Conservation (phyloP, 2,797 vertebrate species). For the Rhincodon typus region DNA sequence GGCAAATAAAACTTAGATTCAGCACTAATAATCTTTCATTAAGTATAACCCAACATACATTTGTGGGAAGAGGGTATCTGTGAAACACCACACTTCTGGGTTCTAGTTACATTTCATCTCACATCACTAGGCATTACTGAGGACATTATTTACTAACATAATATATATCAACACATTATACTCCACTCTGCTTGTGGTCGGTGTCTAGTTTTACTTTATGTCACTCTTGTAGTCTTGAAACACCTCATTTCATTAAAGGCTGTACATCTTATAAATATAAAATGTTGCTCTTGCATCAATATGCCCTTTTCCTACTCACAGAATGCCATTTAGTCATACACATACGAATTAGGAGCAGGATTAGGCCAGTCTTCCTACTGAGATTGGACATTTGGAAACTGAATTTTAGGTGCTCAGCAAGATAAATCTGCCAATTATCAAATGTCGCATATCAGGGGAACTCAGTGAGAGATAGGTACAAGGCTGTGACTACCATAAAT, state of each 20-base stretch:
- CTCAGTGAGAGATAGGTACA: not conserved
- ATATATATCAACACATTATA: too few relatives aligned
- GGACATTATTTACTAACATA: too few relatives aligned
- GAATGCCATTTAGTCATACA: not conserved
- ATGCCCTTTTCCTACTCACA: not conserved
- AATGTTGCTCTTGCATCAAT: not conserved
- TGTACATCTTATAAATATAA: not conserved
- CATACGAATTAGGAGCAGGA: too few relatives aligned
- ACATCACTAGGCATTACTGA: too few relatives aligned
- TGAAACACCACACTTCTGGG: too few relatives aligned
- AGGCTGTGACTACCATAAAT: not conserved
- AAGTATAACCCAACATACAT: too few relatives aligned
- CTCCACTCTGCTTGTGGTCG: not conserved
- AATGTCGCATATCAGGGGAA: not conserved
- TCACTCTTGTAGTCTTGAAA: not conserved
- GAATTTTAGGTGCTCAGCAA: not conserved
- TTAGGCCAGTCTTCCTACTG: not conserved
- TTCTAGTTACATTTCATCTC: too few relatives aligned
- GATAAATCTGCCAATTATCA: not conserved
- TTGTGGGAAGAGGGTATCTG: too few relatives aligned
- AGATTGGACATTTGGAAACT: not conserved
- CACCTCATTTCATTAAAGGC: not conserved
- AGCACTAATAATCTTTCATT: too few relatives aligned
- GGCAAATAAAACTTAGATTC: too few relatives aligned
- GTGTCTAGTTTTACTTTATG: not conserved